These are phyloP conservation scores for Idaea straminata DNA, from an alignment of 2,888 invertebrate species.

Conservation along the genomic window DNA sequence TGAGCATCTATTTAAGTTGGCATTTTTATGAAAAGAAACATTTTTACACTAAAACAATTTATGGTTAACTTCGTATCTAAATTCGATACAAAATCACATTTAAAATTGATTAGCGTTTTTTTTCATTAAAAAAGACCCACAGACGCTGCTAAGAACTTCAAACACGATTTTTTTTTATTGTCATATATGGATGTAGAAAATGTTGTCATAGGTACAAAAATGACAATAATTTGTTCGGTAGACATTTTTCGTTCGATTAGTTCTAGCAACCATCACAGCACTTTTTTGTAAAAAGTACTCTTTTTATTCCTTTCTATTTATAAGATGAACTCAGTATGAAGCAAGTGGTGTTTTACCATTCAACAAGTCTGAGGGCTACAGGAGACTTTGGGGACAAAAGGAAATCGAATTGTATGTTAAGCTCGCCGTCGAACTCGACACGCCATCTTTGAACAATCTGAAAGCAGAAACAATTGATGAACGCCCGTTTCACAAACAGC, in stretches of 20 bases:
- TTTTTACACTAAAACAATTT: neutral
- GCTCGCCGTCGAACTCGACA: conserved; percentile 83
- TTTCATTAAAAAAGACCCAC: neutral
- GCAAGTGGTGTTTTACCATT: conserved; percentile 61
- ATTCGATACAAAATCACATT: conserved; percentile 11
- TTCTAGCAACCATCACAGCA: too few species aligned
- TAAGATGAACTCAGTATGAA: neutral
- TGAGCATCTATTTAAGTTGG: neutral
- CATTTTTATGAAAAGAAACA: neutral
- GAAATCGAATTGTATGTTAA: conserved; percentile 90
- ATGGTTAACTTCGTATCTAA: conserved; percentile 17
- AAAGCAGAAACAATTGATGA: conserved; percentile 11
- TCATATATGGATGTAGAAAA: too few species aligned
- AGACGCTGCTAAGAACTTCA: neutral
- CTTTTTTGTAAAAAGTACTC: neutral
- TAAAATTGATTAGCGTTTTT: neutral
- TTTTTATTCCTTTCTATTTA: neutral
- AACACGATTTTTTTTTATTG: neutral
- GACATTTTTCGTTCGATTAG: too few species aligned
- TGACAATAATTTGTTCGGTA: too few species aligned
- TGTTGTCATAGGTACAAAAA: too few species aligned
- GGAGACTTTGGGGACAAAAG: conserved; percentile 88
- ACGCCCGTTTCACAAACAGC: too few species aligned
- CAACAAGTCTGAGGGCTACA: conserved; percentile 83
- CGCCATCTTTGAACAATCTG: conserved; percentile 87